Evolutionary conservation across 2,888 invertebrate genomes (phyloP).

Genomic region (Elmis aenea): DNA sequence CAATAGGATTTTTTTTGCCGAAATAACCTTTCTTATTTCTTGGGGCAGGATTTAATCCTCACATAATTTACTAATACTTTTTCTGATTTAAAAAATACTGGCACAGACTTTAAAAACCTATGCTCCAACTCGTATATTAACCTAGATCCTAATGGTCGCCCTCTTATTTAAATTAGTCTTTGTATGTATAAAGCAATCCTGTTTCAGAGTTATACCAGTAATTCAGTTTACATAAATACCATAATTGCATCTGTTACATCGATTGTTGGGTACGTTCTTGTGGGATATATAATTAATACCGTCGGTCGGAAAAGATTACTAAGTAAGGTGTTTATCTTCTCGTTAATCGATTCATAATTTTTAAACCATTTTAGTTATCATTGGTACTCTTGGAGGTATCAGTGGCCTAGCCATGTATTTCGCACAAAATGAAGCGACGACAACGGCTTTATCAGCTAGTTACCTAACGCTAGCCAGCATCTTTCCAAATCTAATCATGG

Average conservation of each 20-base stretch:
- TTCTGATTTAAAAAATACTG: too few species aligned
- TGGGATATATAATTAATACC: conserved; percentile 50
- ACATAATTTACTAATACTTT: too few species aligned
- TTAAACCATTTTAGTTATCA: conserved; percentile 1
- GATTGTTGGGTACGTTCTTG: conserved; percentile 59
- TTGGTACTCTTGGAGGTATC: conserved; percentile 46
- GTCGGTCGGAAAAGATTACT: conserved; percentile 53
- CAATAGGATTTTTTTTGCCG: too few species aligned
- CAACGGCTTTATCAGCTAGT: conserved; percentile 53
- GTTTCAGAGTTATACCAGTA: conserved; percentile 35
- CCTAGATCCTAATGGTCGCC: too few species aligned
- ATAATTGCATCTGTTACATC: conserved; percentile 61
- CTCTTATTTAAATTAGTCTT: too few species aligned
- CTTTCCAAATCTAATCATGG: conserved; percentile 55
- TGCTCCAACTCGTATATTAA: too few species aligned
- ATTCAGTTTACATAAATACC: conserved; percentile 61
- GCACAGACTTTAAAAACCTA: too few species aligned
- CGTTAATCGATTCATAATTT: conserved; percentile 24
- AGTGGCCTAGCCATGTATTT: conserved; percentile 54
- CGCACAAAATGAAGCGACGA: conserved; percentile 50
- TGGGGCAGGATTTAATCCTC: too few species aligned
- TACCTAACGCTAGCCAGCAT: conserved; percentile 54
- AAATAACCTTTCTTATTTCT: too few species aligned
- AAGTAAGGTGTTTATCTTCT: conserved; percentile 44
- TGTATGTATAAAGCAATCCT: too few species aligned